phyloP scores from a whole-genome alignment of 2,113 vertebrate species.

The Dasyornis broadbenti region DNA sequence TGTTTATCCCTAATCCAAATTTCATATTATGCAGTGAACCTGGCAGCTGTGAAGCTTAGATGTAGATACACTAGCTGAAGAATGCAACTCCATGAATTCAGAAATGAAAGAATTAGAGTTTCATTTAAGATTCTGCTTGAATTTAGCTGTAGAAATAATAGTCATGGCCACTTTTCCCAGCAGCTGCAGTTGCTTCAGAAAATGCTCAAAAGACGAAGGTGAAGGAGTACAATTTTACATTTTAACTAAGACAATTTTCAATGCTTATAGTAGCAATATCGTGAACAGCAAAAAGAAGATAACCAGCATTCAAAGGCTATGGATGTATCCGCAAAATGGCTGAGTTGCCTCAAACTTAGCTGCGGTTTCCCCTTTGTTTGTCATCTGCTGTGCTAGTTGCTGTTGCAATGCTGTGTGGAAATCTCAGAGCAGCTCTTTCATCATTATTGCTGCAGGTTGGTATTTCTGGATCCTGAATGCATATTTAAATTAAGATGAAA shows the following conservation, averaged over 20 bases:
- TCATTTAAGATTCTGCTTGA: slow-evolving; percentile 4
- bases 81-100: neutral
- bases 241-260: neutral
- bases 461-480: slow-evolving; percentile 25
- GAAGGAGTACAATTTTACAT: neutral
- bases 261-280: neutral
- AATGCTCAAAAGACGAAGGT: neutral
- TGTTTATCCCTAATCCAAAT: slow-evolving; percentile 39
- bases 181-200: neutral
- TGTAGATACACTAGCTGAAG: slow-evolving; percentile 5
- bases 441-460: slow-evolving; percentile 30
- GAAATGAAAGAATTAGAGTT: neutral
- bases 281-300: neutral
- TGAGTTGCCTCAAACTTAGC: slow-evolving; percentile 10
- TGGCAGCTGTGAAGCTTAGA: slow-evolving; percentile 15
- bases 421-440: slow-evolving; percentile 25
- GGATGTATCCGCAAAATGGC: neutral
- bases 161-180: neutral
- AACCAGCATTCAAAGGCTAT: neutral
- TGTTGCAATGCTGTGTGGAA: slow-evolving; percentile 33
- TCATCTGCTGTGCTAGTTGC: neutral
- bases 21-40: neutral
- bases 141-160: neutral
- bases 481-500: slow-evolving; percentile 6
- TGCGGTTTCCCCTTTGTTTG: slow-evolving; percentile 12